A percentile compares a stretch with the other conserved stretches of the same genome.
Evolutionary conservation across 2,113 vertebrate genomes (phyloP).

Genomic region (Orthochromis indermauri): DNA sequence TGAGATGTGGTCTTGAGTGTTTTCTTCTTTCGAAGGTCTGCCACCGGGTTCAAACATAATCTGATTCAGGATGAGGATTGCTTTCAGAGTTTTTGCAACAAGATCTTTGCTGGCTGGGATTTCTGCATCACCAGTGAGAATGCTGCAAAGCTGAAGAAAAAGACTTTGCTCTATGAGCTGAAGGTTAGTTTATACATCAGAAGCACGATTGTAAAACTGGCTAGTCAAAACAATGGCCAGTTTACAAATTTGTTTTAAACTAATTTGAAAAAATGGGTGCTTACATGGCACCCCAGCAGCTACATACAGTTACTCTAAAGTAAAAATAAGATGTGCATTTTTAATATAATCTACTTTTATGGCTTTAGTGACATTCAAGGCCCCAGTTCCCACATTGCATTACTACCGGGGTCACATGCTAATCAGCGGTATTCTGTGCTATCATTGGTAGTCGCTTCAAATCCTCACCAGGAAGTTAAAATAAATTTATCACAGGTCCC

Average conservation of each 20-base stretch:
- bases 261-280: neutral
- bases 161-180: conserved; percentile 84
- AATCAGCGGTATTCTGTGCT: neutral
- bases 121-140: conserved; percentile 86
- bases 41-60: conserved; percentile 82
- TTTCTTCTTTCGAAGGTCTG: conserved; percentile 69
- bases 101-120: conserved; percentile 95
- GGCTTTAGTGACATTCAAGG: neutral
- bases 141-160: conserved; percentile 76
- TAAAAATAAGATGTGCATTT: neutral
- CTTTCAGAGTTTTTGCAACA: conserved; percentile 96
- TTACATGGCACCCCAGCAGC: neutral
- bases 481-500: neutral
- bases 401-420: neutral
- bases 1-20: neutral
- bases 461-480: neutral
- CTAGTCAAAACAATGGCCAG: neutral
- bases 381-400: neutral
- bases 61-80: conserved; percentile 81
- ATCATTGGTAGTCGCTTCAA: neutral
- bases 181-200: conserved; percentile 62
- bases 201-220: neutral
- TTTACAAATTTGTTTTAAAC: neutral
- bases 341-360: neutral
- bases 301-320: neutral